These are phyloP conservation scores for Philereme vetulata DNA, from an alignment of 2,888 invertebrate genomes.

Conservation along the genomic window DNA sequence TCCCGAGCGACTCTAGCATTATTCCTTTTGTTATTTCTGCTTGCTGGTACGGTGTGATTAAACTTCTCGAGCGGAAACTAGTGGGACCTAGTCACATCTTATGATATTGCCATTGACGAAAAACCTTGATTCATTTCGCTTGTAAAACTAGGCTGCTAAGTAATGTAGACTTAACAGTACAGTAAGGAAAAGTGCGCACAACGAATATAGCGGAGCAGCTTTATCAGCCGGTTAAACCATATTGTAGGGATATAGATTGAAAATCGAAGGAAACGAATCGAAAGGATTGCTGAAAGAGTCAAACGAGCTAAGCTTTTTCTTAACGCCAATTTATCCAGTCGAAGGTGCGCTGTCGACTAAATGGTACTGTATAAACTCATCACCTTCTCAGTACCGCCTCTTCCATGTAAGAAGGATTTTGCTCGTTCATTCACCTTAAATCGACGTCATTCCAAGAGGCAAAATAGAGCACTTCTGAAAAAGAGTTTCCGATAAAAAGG, in stretches of 20 bases:
- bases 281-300: slow-evolving; percentile 57
- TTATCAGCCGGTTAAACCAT: slow-evolving; percentile 36
- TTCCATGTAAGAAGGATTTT: slow-evolving; percentile 78
- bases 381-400: slow-evolving; percentile 77
- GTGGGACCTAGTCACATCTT: slow-evolving; percentile 7
- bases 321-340: slow-evolving; percentile 72
- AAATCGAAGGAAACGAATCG: slow-evolving; percentile 44
- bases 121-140: slow-evolving; percentile 3
- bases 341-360: slow-evolving; percentile 76
- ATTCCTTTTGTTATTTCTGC: slow-evolving; percentile 16
- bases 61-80: slow-evolving; percentile 1
- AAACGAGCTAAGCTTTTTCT: slow-evolving; percentile 57
- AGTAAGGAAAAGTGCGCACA: slow-evolving; percentile 34
- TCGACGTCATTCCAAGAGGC: slow-evolving; percentile 77
- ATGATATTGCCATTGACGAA: slow-evolving; percentile 15
- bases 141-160: background rate
- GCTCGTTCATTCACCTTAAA: slow-evolving; percentile 82
- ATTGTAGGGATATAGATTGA: slow-evolving; percentile 40
- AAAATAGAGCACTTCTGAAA: slow-evolving; percentile 78
- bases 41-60: slow-evolving; percentile 6
- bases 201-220: slow-evolving; percentile 28
- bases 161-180: slow-evolving; percentile 27
- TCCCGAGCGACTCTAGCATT: slow-evolving; percentile 9
- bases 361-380: slow-evolving; percentile 79
- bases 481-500: slow-evolving; percentile 77